Conservation (phyloP, 2,113 vertebrate species). For the Arothron firmamentum region DNA sequence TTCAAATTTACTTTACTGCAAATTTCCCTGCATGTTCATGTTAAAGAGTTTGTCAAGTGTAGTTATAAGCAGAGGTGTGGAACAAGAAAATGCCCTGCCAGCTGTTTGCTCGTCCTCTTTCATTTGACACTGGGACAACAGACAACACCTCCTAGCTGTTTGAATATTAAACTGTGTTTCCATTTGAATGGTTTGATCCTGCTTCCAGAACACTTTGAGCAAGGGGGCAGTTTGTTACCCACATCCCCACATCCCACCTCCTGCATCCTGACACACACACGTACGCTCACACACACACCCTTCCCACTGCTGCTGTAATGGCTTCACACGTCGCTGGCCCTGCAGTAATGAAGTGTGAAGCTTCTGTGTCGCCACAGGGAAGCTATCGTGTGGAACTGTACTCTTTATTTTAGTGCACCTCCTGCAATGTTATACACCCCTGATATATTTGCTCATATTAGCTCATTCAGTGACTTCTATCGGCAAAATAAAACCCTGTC, state of each 20-base stretch:
- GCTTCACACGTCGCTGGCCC: conserved; percentile 56
- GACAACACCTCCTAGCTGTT: conserved; percentile 63
- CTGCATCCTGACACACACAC: neutral
- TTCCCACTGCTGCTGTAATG: conserved; percentile 48
- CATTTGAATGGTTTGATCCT: conserved; percentile 48
- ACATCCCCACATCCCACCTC: neutral
- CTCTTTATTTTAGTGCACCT: conserved; percentile 44
- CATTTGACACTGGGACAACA: conserved; percentile 53
- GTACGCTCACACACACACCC: neutral
- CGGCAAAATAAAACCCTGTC: neutral
- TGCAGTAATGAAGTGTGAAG: conserved; percentile 70
- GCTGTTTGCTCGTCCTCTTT: conserved; percentile 60
- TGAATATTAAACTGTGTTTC: conserved; percentile 57
- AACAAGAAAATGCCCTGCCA: conserved; percentile 46
- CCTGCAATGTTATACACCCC: conserved; percentile 31
- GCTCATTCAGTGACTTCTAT: conserved; percentile 5
- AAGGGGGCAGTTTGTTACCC: conserved; percentile 38
- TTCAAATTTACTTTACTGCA: conserved; percentile 32
- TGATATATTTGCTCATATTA: conserved; percentile 12
- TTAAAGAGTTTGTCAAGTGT: conserved; percentile 34
- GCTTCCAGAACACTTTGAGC: conserved; percentile 38
- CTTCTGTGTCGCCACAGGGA: conserved; percentile 51
- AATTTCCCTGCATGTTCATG: conserved; percentile 35
- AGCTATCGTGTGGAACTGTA: conserved; percentile 39
- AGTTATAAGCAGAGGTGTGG: conserved; percentile 39